These are phyloP conservation scores for Odontomyia ornata DNA, from an alignment of 2,888 invertebrate genomes.

Conservation along the genomic window DNA sequence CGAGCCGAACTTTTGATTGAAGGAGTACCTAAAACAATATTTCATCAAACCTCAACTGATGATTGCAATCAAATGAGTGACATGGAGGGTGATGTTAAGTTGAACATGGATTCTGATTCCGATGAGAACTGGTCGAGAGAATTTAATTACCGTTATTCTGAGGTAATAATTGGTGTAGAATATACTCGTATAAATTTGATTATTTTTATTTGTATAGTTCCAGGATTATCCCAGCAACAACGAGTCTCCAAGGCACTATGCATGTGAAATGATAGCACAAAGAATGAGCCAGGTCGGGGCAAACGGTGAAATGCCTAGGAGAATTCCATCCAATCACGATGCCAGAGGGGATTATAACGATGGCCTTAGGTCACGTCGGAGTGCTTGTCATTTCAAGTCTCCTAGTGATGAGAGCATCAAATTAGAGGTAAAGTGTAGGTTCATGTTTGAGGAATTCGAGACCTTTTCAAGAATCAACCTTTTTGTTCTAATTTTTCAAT, in stretches of 20 bases:
- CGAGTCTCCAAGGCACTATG: neutral
- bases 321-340: neutral
- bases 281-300: neutral
- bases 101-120: conserved; percentile 26
- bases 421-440: conserved; percentile 23
- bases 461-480: too few species aligned
- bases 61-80: conserved; percentile 3
- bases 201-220: neutral
- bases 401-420: conserved; percentile 4
- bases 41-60: neutral
- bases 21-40: conserved; percentile 41
- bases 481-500: too few species aligned
- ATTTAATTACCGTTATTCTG: conserved; percentile 14
- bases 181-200: neutral
- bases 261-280: neutral
- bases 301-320: neutral
- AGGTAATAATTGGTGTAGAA: neutral
- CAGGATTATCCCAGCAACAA: neutral
- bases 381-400: conserved; percentile 32
- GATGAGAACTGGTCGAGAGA: conserved; percentile 21
- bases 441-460: too few species aligned
- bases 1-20: conserved; percentile 40
- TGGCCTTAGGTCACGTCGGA: neutral
- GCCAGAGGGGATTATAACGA: neutral
- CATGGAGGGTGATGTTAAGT: neutral